phyloP scores from a whole-genome alignment of 2,888 invertebrate species.

The Ophion slaviceki region DNA sequence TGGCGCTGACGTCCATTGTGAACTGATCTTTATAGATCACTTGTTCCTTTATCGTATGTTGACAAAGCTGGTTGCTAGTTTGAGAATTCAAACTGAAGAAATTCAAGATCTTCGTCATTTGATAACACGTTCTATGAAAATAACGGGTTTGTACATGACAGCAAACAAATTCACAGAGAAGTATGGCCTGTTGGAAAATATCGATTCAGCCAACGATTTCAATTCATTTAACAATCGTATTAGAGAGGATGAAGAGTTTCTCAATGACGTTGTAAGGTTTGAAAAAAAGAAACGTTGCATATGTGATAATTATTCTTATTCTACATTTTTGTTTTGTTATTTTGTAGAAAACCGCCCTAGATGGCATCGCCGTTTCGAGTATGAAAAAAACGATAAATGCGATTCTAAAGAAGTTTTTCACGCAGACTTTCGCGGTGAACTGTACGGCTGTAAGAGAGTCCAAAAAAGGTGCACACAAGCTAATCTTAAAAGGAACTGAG shows the following conservation, averaged over 20 bases:
- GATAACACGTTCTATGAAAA: slow-evolving; percentile 16
- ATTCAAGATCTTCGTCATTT: slow-evolving; percentile 7
- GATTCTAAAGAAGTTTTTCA: slow-evolving; percentile 4
- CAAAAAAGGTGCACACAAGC: neutral
- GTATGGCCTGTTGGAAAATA: slow-evolving; percentile 12
- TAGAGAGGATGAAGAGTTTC: slow-evolving; percentile 25
- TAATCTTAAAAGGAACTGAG: slow-evolving; percentile 3
- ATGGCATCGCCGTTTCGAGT: neutral
- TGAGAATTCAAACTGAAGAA: slow-evolving; percentile 1
- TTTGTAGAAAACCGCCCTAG: slow-evolving; percentile 4
- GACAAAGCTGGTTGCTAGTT: neutral
- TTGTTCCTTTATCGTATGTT: neutral
- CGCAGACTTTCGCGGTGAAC: slow-evolving; percentile 1
- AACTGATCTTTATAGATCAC: neutral
- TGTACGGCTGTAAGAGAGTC: slow-evolving; percentile 12
- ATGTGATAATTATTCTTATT: neutral
- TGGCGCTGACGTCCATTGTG: too few relatives aligned
- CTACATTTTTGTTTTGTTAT: neutral
- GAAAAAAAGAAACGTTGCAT: neutral
- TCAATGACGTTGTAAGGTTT: slow-evolving; percentile 38
- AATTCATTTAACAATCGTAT: slow-evolving; percentile 21
- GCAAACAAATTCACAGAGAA: slow-evolving; percentile 27
- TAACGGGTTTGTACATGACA: too few relatives aligned
- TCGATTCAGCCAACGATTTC: slow-evolving; percentile 18
- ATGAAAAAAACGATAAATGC: slow-evolving; percentile 10